A percentile compares a stretch with the other conserved stretches of the same genome.
Conservation (phyloP, 2,113 vertebrate genomes). For the Baryphthengus martii region DNA sequence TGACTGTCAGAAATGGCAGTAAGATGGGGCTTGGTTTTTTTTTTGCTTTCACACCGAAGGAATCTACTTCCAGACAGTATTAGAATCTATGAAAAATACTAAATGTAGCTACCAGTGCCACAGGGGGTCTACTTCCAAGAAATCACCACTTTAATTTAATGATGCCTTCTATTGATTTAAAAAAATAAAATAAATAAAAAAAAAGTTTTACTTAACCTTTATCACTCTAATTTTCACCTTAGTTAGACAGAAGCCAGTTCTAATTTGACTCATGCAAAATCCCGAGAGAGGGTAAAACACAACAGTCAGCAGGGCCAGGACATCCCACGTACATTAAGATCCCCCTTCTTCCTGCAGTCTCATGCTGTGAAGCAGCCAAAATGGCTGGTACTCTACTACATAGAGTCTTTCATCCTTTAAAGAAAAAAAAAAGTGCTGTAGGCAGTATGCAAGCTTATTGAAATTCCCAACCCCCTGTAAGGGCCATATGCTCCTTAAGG, state of each 20-base stretch:
- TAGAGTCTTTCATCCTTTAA: background rate
- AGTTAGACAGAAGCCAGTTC: background rate
- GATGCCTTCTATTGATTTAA: background rate
- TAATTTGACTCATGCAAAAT: background rate
- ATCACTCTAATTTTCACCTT: background rate
- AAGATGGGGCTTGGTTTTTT: background rate
- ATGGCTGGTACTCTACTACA: background rate
- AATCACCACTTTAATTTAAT: background rate
- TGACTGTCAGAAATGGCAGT: background rate
- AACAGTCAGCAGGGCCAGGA: rapidly evolving
- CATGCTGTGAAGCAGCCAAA: background rate
- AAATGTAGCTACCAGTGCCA: background rate
- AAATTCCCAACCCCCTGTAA: background rate
- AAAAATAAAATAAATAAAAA: no score
- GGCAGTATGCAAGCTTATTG: background rate
- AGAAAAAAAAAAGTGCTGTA: background rate
- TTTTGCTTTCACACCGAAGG: background rate
- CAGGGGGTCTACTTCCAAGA: background rate
- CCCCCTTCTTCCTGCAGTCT: background rate
- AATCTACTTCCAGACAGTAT: background rate
- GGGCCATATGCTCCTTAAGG: background rate
- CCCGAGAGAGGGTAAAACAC: background rate
- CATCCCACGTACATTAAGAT: background rate
- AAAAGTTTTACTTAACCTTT: background rate
- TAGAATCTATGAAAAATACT: background rate